Percentiles rank a stretch among this genome's conserved stretches.
Conservation (phyloP, 2,888 invertebrate genomes). For the Apamea monoglypha region DNA sequence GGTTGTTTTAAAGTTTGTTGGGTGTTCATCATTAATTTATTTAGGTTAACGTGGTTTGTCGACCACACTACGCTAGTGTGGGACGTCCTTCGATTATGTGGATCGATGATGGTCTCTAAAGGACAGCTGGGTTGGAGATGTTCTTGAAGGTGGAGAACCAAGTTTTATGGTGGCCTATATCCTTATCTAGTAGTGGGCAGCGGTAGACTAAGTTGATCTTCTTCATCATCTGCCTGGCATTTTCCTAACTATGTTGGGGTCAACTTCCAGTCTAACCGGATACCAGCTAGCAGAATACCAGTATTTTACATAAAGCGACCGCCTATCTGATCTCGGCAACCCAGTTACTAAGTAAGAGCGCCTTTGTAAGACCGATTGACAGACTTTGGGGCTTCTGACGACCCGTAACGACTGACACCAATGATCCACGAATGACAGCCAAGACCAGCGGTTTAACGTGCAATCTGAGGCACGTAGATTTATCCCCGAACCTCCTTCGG, state of each 20-base stretch:
- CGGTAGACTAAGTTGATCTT: not conserved
- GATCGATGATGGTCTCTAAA: not conserved
- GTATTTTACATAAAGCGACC: not conserved
- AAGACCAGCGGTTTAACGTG: not conserved
- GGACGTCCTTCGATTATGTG: not conserved
- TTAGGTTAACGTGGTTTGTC: slow-evolving; percentile 29
- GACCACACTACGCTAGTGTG: not conserved
- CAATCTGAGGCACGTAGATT: not conserved
- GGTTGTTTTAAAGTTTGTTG: slow-evolving; percentile 39
- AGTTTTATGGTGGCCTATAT: no score
- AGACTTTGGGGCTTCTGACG: not conserved
- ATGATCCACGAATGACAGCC: not conserved
- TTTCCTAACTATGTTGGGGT: not conserved
- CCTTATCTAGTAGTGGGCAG: not conserved
- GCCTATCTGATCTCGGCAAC: not conserved
- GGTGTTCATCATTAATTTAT: slow-evolving; percentile 32
- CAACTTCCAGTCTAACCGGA: not conserved
- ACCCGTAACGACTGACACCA: not conserved
- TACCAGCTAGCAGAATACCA: not conserved
- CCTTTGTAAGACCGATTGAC: not conserved
- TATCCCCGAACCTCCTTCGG: not conserved
- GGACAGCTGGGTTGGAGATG: no score
- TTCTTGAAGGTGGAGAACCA: not conserved
- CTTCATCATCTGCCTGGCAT: not conserved
- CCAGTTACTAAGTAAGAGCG: not conserved